Conservation (phyloP, 2,797 vertebrate species). For the Podarcis siculus region DNA sequence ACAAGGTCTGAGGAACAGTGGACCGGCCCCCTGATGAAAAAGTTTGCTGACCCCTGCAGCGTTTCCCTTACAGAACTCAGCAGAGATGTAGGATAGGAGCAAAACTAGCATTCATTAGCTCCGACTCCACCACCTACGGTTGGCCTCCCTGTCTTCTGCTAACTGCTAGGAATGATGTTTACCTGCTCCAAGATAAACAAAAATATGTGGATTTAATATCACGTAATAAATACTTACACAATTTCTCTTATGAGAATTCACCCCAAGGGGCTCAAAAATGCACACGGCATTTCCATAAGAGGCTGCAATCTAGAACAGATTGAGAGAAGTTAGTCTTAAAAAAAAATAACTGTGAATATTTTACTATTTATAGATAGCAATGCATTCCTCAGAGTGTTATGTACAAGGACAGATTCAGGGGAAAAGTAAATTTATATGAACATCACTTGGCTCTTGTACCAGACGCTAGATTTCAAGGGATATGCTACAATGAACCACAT, state of each 20-base stretch:
- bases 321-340: slow-evolving; percentile 40
- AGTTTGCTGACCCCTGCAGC: no score
- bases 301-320: slow-evolving; percentile 91
- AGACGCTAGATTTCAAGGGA: background rate
- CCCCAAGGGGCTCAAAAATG: slow-evolving; percentile 94
- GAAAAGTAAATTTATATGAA: slow-evolving; percentile 17
- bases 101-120: no score
- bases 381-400: background rate
- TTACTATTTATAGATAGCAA: background rate
- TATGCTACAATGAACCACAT: background rate
- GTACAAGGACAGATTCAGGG: background rate
- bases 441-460: background rate
- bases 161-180: slow-evolving; percentile 3
- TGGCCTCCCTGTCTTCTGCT: no score
- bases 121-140: no score
- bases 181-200: background rate
- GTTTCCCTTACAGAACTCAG: no score
- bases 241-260: slow-evolving; percentile 89
- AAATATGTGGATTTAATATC: background rate
- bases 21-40: no score
- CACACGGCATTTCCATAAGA: slow-evolving; percentile 98
- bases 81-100: no score
- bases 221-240: slow-evolving; percentile 80
- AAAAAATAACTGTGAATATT: slow-evolving; percentile 3
- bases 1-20: no score